Percentiles rank a stretch among this genome's conserved stretches.
Evolutionary conservation across 2,113 vertebrate species (phyloP).

Genomic region (Hyperopisus bebe): DNA sequence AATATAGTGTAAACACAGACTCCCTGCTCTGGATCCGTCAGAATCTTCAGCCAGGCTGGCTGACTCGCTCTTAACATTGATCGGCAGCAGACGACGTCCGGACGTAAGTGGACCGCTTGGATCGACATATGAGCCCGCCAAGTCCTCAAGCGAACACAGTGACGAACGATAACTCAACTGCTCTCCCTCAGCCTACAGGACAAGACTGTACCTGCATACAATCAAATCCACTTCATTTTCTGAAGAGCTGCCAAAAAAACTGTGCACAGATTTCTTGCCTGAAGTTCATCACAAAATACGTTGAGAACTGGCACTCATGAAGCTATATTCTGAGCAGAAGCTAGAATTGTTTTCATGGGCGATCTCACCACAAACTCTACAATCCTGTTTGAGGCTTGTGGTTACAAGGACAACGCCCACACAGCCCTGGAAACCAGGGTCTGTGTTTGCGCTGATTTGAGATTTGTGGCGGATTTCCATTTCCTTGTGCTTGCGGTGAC

Average conservation of each 20-base stretch:
- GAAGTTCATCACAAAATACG: neutral
- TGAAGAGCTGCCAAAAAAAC: neutral
- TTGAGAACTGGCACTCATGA: neutral
- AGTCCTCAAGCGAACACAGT: neutral
- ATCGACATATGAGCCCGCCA: neutral
- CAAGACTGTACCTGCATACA: neutral
- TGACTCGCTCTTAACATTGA: neutral
- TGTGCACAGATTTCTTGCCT: neutral
- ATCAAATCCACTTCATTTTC: neutral
- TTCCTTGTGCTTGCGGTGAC: neutral
- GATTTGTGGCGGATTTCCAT: neutral
- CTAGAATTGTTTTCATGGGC: neutral
- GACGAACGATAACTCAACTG: neutral
- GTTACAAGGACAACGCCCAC: neutral
- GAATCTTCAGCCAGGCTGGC: neutral
- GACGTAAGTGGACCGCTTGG: neutral
- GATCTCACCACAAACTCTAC: neutral
- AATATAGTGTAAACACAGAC: neutral
- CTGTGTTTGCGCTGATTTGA: neutral
- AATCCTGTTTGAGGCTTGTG: neutral
- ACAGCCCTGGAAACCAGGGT: neutral
- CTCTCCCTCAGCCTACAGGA: neutral
- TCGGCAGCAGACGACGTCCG: neutral
- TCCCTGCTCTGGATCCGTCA: neutral
- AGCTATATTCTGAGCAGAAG: neutral